phyloP scores from a whole-genome alignment of 2,888 invertebrate genomes.

The Hydrotaea cyrtoneurina region DNA sequence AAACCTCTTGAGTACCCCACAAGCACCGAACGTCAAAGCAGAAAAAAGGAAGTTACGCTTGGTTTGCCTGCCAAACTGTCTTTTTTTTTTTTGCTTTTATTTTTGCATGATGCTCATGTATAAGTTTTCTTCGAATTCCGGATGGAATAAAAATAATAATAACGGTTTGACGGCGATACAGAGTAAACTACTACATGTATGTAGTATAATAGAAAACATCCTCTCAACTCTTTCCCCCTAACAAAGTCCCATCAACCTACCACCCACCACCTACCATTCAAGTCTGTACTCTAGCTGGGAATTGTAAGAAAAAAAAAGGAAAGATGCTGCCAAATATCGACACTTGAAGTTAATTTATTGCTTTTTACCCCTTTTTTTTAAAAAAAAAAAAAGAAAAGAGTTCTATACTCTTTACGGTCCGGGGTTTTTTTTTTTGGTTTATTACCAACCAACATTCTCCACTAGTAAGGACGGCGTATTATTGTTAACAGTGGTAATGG shows the following conservation, averaged over 20 bases:
- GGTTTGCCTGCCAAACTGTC: conserved; percentile 64
- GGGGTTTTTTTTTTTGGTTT: not conserved
- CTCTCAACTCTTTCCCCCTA: not conserved
- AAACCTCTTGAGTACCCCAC: conserved; percentile 44
- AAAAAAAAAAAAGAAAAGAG: conserved; percentile 2
- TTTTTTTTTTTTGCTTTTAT: conserved; percentile 15
- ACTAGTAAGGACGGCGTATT: conserved; percentile 23
- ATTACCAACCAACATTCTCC: not conserved
- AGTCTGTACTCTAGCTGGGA: not conserved
- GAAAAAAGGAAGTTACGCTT: conserved; percentile 63
- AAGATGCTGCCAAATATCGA: conserved; percentile 75
- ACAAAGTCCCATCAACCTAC: too few relatives aligned
- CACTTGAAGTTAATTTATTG: conserved; percentile 80
- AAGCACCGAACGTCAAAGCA: not conserved
- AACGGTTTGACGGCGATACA: conserved; percentile 67
- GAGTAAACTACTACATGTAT: not conserved
- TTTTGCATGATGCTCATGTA: conserved; percentile 53
- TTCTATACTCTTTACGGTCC: conserved; percentile 41
- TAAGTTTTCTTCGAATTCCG: conserved; percentile 69
- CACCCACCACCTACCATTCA: conserved; percentile 36
- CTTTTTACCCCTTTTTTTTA: conserved; percentile 79
- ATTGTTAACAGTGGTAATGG: conserved; percentile 29
- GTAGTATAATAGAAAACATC: conserved; percentile 19
- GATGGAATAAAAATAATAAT: conserved; percentile 74
- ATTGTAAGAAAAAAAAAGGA: conserved; percentile 34